Conservation (phyloP, 2,797 vertebrate genomes). For the Sarcophilus harrisii region DNA sequence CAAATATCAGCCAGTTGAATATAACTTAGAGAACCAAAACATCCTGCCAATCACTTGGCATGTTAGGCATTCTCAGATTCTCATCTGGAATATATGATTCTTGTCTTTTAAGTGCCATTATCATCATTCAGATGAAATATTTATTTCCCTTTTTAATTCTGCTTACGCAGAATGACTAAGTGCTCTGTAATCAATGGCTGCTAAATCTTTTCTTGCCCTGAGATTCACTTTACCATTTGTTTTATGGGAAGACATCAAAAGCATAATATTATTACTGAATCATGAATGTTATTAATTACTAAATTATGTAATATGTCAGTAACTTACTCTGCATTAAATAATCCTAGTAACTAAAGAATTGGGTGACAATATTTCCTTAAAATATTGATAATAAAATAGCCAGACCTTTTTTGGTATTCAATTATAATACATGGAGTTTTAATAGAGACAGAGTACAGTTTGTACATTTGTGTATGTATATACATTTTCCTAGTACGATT, state of each 20-base stretch:
- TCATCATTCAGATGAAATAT: neutral
- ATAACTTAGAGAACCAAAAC: neutral
- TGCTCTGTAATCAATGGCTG: neutral
- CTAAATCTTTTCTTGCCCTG: neutral
- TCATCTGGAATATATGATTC: neutral
- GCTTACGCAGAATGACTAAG: neutral
- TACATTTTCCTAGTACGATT: neutral
- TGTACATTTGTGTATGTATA: neutral
- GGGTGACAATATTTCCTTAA: neutral
- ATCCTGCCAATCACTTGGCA: neutral
- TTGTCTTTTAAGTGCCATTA: slow-evolving; percentile 4
- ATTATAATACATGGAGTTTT: neutral
- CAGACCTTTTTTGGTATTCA: neutral
- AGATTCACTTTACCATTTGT: slow-evolving; percentile 9
- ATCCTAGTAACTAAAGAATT: neutral
- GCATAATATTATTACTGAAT: slow-evolving; percentile 39
- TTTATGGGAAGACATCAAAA: neutral
- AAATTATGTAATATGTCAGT: neutral
- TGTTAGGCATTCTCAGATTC: neutral
- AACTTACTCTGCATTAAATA: neutral
- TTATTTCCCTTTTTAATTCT: slow-evolving; percentile 37
- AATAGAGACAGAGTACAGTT: neutral
- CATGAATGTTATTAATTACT: neutral
- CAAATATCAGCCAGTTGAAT: neutral
- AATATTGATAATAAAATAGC: neutral